Conservation (phyloP, 2,888 invertebrate species). For the Cephus spinipes region DNA sequence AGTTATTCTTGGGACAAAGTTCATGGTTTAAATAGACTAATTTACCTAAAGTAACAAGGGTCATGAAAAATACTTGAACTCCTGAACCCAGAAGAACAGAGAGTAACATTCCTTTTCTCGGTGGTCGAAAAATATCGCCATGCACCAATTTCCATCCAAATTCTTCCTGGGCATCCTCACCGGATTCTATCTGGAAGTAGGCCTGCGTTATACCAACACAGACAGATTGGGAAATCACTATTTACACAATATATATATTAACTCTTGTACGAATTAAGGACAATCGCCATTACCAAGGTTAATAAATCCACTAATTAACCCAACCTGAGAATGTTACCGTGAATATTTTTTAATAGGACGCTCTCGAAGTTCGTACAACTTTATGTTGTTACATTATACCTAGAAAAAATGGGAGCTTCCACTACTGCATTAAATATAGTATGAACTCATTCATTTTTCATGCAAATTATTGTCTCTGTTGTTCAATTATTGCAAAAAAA, state of each 20-base stretch:
- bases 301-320: background rate
- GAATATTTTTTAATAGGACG: background rate
- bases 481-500: background rate
- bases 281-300: background rate
- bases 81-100: constrained; percentile 97
- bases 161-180: constrained; percentile 93
- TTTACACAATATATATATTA: constrained; percentile 9
- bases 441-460: background rate
- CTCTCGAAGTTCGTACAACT: background rate
- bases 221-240: constrained; percentile 44
- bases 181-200: constrained; percentile 77
- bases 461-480: background rate
- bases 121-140: constrained; percentile 97
- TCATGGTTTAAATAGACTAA: constrained; percentile 3
- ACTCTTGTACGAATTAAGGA: background rate
- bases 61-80: constrained; percentile 96
- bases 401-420: background rate
- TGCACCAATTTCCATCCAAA: constrained; percentile 99
- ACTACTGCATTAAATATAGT: background rate
- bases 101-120: constrained; percentile 95
- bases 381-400: background rate
- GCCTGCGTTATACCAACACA: constrained; percentile 63
- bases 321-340: background rate
- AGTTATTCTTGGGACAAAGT: background rate
- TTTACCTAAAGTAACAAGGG: constrained; percentile 86